Percentiles rank a stretch among this genome's conserved stretches.
phyloP scores from a whole-genome alignment of 2,797 vertebrate genomes.

The Octomys mimax region DNA sequence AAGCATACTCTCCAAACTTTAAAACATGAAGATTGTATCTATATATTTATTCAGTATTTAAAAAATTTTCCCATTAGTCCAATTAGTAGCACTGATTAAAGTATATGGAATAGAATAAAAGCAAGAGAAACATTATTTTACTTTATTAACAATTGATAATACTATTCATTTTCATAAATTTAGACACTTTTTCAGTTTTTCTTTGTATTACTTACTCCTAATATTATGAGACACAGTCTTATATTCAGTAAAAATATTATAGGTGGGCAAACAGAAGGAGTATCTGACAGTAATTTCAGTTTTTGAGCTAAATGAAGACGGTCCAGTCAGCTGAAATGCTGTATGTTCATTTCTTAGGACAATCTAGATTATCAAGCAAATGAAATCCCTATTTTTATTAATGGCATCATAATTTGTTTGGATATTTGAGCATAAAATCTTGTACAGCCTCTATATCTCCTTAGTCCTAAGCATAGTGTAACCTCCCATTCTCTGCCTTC shows the following conservation, averaged over 20 bases:
- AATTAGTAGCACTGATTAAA: background rate
- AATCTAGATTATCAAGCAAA: background rate
- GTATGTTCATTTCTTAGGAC: background rate
- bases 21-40: constrained; percentile 28
- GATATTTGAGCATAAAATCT: background rate
- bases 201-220: background rate
- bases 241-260: background rate
- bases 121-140: background rate
- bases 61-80: background rate
- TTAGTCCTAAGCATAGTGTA: background rate
- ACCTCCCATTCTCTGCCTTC: background rate
- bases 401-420: background rate
- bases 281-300: background rate
- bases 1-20: background rate
- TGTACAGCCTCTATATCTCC: background rate
- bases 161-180: background rate
- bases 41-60: constrained; percentile 27
- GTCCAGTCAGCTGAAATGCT: background rate
- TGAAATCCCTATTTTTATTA: background rate
- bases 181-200: constrained; percentile 14
- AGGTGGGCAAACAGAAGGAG: background rate
- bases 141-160: background rate
- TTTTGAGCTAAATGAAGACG: constrained; percentile 8
- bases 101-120: background rate
- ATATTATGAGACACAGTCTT: background rate